These are phyloP conservation scores for Epizoanthus illoricatus DNA, from an alignment of 92 coral and sea anemone genomes.

Conservation along the genomic window DNA sequence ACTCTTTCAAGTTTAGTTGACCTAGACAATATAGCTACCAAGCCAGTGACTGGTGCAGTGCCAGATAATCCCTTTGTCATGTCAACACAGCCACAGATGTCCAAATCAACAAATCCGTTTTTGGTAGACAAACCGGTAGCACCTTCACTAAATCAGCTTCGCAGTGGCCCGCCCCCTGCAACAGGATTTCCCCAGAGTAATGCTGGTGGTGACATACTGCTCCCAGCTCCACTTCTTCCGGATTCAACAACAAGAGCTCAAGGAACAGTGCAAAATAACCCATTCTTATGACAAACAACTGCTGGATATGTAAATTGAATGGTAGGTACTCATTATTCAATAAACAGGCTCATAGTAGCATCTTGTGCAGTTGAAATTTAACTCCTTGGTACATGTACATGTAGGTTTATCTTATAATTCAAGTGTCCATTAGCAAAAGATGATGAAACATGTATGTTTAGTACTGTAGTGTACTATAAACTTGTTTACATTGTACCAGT, in stretches of 20 bases:
- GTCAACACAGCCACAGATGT: constrained; percentile 61
- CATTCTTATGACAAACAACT: constrained; percentile 63
- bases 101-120: constrained; percentile 89
- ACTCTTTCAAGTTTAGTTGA: constrained; percentile 77
- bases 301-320: not conserved
- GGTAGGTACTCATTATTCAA: constrained; percentile 2
- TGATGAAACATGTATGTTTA: too few relatives aligned
- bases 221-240: constrained; percentile 94
- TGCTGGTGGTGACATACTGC: constrained; percentile 69
- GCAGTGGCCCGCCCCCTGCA: constrained; percentile 50
- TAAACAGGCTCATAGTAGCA: not conserved
- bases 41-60: constrained; percentile 62
- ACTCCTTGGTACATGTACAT: not conserved
- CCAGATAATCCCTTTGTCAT: constrained; percentile 77
- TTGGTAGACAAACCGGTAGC: constrained; percentile 89
- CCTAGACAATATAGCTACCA: constrained; percentile 74
- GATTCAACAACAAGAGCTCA: constrained; percentile 59
- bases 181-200: constrained; percentile 45
- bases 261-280: constrained; percentile 67
- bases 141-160: constrained; percentile 96
- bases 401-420: not conserved
- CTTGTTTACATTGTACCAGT: too few relatives aligned
- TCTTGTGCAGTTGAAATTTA: not conserved
- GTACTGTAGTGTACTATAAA: too few relatives aligned
- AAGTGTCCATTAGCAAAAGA: too few relatives aligned